Base-by-base conservation (phyloP, 30 jellyfish, hydroid and myxozoan genomes). In the Cassiopea andromeda region DNA sequence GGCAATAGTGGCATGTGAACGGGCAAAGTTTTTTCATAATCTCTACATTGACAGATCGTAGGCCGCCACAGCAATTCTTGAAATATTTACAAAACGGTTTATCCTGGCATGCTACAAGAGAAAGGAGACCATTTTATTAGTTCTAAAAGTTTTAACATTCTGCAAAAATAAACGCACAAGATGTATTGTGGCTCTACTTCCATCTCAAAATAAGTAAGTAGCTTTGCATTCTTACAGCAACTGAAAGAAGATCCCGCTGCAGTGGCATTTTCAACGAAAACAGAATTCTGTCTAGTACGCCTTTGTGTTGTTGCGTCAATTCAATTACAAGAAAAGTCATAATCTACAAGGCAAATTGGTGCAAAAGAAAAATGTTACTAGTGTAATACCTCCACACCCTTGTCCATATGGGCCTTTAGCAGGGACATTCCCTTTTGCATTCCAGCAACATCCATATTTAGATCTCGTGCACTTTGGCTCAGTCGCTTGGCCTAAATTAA, bases 401-500 rank as follows among this genome's bases (percentile, higher is more conserved):
- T 75, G 48, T 47, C 90, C 90, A 45, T 83, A 75, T 45, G 91
- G 87, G 44, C 97, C 97, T 45, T 60, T 60, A 17, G 97, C 97
- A 1, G 92, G 85, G 17, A 64, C 75, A 61, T 75, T 91, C 1
- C 94, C 94, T 43, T 79, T 66, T 38, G 84, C 77, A 66, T 83
- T 78, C 97, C 97, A 90, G 81, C 97, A 90, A 70, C 97, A 90
- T 46, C 97, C 97, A 75, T 43, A 90, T 43, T 90, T 83, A 12
- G 93, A 80, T 44, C 88, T 46, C 43, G 19, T 60, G 73, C 97
- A 90, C 19, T 75, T 60, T 15, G 90, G 92, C 74, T 77, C 94
- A 69, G 48, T 87, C 18, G 85, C 90, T 47, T 87, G 94, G 19
- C 94, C 94, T 87, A 74, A 1, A 58, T 13, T 15, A 49, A 84